phyloP scores from a whole-genome alignment of 2,113 vertebrate species.

The Shinisaurus crocodilurus region DNA sequence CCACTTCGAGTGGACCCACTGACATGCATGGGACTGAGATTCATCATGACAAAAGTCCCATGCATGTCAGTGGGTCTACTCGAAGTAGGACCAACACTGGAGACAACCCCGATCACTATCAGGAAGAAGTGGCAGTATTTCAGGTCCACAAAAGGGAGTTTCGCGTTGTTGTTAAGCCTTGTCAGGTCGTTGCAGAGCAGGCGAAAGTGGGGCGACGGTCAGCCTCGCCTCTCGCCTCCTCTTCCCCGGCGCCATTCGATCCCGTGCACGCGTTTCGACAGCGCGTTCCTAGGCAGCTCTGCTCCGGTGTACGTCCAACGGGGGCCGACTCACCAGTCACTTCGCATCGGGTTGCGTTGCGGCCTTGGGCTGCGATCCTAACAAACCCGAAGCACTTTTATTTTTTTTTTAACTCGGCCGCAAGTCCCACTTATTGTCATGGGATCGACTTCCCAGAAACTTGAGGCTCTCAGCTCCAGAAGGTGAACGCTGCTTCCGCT shows the following conservation, averaged over 20 bases:
- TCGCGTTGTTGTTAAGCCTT: neutral
- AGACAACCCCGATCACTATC: too few relatives aligned
- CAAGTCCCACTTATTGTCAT: neutral
- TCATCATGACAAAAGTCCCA: too few relatives aligned
- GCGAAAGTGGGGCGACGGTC: constrained; percentile 2
- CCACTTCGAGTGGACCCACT: too few relatives aligned
- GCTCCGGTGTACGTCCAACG: neutral
- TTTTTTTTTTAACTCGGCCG: neutral
- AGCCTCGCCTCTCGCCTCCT: neutral
- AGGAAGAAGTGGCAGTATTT: neutral
- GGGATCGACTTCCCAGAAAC: neutral
- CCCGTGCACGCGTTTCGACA: neutral
- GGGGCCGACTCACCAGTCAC: too few relatives aligned
- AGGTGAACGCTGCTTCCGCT: neutral
- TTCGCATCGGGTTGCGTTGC: neutral
- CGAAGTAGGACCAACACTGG: too few relatives aligned
- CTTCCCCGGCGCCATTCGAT: neutral
- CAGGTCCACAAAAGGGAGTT: neutral
- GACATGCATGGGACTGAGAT: too few relatives aligned
- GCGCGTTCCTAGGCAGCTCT: neutral
- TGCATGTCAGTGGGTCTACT: too few relatives aligned
- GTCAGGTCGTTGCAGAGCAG: constrained; percentile 14
- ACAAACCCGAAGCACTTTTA: neutral
- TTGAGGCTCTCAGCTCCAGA: too few relatives aligned
- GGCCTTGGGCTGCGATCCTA: neutral